Evolutionary conservation across 2,797 vertebrate species (phyloP).

Genomic region (Chaenodraco wilsoni): DNA sequence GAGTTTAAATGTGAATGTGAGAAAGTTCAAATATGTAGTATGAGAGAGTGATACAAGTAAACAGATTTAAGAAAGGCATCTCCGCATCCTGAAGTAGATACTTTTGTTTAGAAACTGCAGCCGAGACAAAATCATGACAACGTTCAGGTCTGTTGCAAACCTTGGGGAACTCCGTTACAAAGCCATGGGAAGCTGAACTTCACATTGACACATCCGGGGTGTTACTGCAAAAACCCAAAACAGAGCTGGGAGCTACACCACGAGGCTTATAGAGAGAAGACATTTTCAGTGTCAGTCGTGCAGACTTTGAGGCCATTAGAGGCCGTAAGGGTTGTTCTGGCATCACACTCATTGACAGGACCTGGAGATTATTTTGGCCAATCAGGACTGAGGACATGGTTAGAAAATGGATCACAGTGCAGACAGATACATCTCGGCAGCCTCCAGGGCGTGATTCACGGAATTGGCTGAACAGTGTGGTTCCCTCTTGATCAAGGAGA

Average conservation of each 20-base stretch:
- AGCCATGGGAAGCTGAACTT: conserved; percentile 61
- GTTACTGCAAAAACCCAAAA: conserved; percentile 37
- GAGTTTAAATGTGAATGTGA: conserved; percentile 20
- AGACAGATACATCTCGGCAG: conserved; percentile 71
- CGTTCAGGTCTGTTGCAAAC: conserved; percentile 46
- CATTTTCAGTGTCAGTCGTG: conserved; percentile 47
- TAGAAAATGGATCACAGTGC: conserved; percentile 95
- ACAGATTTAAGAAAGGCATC: conserved; percentile 24
- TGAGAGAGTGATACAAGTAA: conserved; percentile 17
- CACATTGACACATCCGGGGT: conserved; percentile 44
- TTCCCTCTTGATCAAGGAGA: conserved; percentile 31
- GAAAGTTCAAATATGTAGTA: conserved; percentile 9
- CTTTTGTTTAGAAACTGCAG: conserved; percentile 54
- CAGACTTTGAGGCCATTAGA: conserved; percentile 44
- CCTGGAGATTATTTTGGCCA: conserved; percentile 48
- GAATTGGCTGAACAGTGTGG: conserved; percentile 17
- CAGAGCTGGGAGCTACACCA: conserved; percentile 53
- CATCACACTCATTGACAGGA: conserved; percentile 90
- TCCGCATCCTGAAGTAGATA: conserved; percentile 29
- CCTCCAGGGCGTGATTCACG: conserved; percentile 45
- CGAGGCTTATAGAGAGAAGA: conserved; percentile 47
- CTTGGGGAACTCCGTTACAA: conserved; percentile 47
- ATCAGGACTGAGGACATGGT: conserved; percentile 26
- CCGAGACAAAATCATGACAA: conserved; percentile 50
- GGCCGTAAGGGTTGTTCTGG: conserved; percentile 88